These are phyloP conservation scores for Bostrychus sinensis DNA, from an alignment of 2,113 vertebrate species.

Conservation along the genomic window DNA sequence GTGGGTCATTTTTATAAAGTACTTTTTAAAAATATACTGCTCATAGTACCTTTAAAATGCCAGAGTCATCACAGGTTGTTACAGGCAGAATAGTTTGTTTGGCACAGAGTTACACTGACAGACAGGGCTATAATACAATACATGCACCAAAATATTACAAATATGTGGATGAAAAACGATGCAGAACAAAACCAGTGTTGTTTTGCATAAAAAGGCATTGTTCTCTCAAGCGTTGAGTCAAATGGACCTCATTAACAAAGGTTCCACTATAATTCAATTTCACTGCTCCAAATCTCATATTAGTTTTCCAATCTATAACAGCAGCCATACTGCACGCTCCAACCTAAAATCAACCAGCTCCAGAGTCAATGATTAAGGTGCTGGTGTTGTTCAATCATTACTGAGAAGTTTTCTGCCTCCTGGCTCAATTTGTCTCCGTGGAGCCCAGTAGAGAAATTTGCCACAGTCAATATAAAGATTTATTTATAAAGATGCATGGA, in stretches of 20 bases:
- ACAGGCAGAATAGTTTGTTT: too few relatives aligned
- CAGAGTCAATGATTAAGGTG: slow-evolving; percentile 6
- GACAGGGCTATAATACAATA: too few relatives aligned
- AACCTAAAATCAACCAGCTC: slow-evolving; percentile 5
- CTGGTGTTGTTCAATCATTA: slow-evolving; percentile 19
- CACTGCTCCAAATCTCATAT: background rate
- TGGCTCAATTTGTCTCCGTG: slow-evolving; percentile 7
- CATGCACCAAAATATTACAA: too few relatives aligned
- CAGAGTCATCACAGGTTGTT: too few relatives aligned
- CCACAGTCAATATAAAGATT: slow-evolving; percentile 1
- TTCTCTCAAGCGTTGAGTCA: slow-evolving; percentile 7
- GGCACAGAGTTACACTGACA: too few relatives aligned
- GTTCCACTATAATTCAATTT: background rate
- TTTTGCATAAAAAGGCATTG: slow-evolving; percentile 4
- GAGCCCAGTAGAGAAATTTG: slow-evolving; percentile 1
- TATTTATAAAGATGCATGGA: slow-evolving; percentile 6
- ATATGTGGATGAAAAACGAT: too few relatives aligned
- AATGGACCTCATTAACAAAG: slow-evolving; percentile 4
- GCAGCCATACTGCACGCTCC: background rate
- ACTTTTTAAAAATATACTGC: too few relatives aligned
- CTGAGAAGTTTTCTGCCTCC: slow-evolving; percentile 12
- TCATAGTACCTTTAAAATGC: too few relatives aligned
- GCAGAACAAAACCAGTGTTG: background rate
- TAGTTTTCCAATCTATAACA: background rate
- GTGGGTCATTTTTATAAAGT: too few relatives aligned